Evolutionary conservation across 2,113 vertebrate species (phyloP), one percentile per base, ranked within the genome.

Genomic region (Onychostruthus taczanowskii): DNA sequence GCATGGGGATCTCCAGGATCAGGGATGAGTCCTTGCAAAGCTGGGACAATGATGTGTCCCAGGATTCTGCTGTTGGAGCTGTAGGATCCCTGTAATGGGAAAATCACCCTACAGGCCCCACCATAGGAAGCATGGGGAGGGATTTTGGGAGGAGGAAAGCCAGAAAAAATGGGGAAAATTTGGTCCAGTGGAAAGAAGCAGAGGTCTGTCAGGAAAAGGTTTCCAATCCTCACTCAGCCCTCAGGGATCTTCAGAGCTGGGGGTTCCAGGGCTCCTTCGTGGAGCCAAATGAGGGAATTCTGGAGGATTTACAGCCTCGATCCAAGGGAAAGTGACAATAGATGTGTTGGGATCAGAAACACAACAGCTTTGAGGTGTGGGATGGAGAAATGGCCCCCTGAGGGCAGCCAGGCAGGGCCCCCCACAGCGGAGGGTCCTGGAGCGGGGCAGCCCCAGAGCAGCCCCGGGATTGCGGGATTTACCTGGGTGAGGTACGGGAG

Each of bases 291-390:
- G 62, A 15, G 3, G 12, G 64, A 81, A 18, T 24, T 37, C 13
- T 8, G 5, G 12, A 11, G 46, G 64, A 8, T 13, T 87, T 15
- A 5, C 8, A 18, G 67, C 13, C 41, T 27, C 1, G 0, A 2
- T 31, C 59, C 59, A 21, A 70, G 50, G 56, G 10, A 9, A 52
- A 70, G 10, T 14, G 24, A 7, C 17, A 12, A 1, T 0, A 41
- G 61, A 10, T 16, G 11, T 62, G 35, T 9, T 1, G 2, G 39
- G 49, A 11, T 55, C 28, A 28, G 31, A 53, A n/a, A 15, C 37
- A 31, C 21, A 11, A 2, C 12, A 3, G n/a, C 1, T 0, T 3
- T 58, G 56, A 23, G 41, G 21, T 0, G 1, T 21, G 46, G 27
- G 35, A 15, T 39, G 26, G 37, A 81, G 59, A 30, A 61, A 26